A percentile compares a stretch with the other conserved stretches of the same genome.
phyloP scores from a whole-genome alignment of 2,888 invertebrate species.

The Chelonus formosanus region DNA sequence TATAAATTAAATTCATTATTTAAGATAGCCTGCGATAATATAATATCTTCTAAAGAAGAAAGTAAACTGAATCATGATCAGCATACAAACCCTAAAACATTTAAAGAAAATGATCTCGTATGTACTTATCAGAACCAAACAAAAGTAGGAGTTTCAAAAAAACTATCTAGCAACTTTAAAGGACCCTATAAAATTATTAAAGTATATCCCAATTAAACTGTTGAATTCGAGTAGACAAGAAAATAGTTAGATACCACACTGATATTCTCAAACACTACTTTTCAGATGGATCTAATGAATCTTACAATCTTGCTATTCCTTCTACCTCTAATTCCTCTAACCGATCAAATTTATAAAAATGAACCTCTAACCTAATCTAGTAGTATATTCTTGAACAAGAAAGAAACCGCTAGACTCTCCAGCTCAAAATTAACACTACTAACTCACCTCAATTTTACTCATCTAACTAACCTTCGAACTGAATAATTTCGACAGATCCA shows the following conservation, averaged over 20 bases:
- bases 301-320: constrained; percentile 15
- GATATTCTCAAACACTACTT: constrained; percentile 34
- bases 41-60: constrained; percentile 42
- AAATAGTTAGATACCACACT: constrained; percentile 33
- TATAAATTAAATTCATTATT: constrained; percentile 42
- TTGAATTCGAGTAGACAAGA: constrained; percentile 23
- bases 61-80: constrained; percentile 44
- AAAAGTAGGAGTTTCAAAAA: constrained; percentile 21
- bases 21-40: constrained; percentile 45
- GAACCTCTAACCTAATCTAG: constrained; percentile 16
- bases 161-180: constrained; percentile 21
- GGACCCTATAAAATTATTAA: constrained; percentile 39
- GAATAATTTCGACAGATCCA: too few relatives aligned
- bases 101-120: constrained; percentile 38
- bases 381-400: constrained; percentile 33
- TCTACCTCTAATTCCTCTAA: background rate
- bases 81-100: constrained; percentile 32
- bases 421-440: constrained; percentile 33
- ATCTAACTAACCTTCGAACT: constrained; percentile 17
- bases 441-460: constrained; percentile 27
- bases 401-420: constrained; percentile 22
- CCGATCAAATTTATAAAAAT: background rate
- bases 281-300: constrained; percentile 28
- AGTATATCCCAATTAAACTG: constrained; percentile 33
- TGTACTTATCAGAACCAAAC: constrained; percentile 27